Conservation (phyloP, 2,888 invertebrate species). For the Candidula unifasciata region DNA sequence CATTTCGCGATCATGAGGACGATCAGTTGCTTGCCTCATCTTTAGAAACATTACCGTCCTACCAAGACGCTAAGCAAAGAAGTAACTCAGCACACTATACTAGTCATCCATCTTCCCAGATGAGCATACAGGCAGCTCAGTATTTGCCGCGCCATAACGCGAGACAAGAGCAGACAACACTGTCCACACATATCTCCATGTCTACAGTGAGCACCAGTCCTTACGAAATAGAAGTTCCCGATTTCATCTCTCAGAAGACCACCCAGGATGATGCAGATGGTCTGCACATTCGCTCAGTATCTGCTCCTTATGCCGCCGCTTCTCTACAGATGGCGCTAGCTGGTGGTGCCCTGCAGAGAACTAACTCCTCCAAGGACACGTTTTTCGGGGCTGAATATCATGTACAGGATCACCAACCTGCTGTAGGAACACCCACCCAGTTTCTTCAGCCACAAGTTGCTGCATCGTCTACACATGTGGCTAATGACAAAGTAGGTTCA, state of each 20-base stretch:
- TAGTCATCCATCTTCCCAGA: neutral
- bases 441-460: too few relatives aligned
- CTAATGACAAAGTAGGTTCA: too few relatives aligned
- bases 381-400: constrained; percentile 57
- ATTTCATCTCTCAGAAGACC: constrained; percentile 48
- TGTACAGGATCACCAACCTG: neutral
- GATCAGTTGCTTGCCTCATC: constrained; percentile 38
- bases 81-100: neutral
- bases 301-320: constrained; percentile 62
- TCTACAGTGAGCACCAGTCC: constrained; percentile 39
- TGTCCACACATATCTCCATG: constrained; percentile 19
- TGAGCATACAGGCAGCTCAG: neutral
- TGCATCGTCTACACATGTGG: too few relatives aligned
- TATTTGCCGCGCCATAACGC: neutral
- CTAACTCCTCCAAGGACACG: constrained; percentile 66
- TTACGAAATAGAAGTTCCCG: constrained; percentile 52
- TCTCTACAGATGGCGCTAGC: constrained; percentile 17
- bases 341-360: constrained; percentile 50
- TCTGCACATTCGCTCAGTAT: constrained; percentile 70
- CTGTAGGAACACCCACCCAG: too few relatives aligned
- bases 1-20: constrained; percentile 19
- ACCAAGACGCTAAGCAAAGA: neutral
- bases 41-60: constrained; percentile 48
- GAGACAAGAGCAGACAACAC: neutral
- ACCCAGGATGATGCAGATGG: constrained; percentile 54